Conservation (phyloP, 2,888 invertebrate genomes). For the Timema cristinae region DNA sequence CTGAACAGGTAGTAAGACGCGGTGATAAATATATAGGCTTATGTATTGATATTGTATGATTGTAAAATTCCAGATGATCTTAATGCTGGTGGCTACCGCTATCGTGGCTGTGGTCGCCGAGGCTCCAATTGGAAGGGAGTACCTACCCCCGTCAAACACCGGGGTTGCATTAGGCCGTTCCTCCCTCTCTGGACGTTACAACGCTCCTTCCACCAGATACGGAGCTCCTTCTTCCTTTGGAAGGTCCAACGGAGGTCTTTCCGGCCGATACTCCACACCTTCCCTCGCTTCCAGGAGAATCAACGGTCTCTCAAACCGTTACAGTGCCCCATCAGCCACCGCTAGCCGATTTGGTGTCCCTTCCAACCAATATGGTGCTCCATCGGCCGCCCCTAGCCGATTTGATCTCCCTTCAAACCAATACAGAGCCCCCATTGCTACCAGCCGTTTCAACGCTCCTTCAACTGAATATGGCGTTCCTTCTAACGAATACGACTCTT, state of each 20-base stretch:
- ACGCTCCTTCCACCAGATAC: constrained; percentile 25
- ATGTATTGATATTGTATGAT: no score
- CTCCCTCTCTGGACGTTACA: constrained; percentile 17
- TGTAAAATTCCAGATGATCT: not conserved
- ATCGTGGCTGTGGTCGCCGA: constrained; percentile 23
- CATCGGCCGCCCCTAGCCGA: not conserved
- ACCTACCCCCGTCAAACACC: constrained; percentile 22
- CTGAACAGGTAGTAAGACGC: no score
- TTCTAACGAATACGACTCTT: constrained; percentile 7
- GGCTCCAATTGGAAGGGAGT: constrained; percentile 25
- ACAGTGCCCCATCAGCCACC: constrained; percentile 6
- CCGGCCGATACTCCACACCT: not conserved
- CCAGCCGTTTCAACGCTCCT: constrained; percentile 14
- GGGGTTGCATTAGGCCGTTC: not conserved
- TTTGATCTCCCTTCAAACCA: constrained; percentile 2
- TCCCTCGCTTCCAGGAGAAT: not conserved
- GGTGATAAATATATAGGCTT: no score
- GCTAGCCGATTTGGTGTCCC: constrained; percentile 9
- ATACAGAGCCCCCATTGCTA: constrained; percentile 12
- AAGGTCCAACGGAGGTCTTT: constrained; percentile 10
- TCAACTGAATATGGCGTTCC: constrained; percentile 24
- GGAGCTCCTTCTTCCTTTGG: constrained; percentile 26
- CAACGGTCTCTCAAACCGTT: not conserved
- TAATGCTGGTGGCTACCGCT: constrained; percentile 11
- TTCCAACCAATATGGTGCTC: constrained; percentile 25